Conservation (phyloP, 2,888 invertebrate genomes). For the Anticlea derivata region DNA sequence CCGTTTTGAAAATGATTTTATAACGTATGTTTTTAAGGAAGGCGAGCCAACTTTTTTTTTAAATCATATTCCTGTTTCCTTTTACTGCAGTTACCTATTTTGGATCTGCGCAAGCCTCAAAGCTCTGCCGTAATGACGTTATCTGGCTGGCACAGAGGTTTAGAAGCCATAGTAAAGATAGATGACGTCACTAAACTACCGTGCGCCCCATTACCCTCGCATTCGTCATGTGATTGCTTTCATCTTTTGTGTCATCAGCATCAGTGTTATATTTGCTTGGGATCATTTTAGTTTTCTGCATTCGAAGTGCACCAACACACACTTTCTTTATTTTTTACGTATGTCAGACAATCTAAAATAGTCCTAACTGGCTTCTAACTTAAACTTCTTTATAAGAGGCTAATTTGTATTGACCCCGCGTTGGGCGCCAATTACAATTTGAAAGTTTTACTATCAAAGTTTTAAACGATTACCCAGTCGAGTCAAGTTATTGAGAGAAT, state of each 20-base stretch:
- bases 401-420: too few species aligned
- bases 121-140: slow-evolving; percentile 15
- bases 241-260: slow-evolving; percentile 18
- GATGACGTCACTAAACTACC: slow-evolving; percentile 26
- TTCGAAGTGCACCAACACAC: too few species aligned
- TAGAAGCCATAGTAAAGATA: slow-evolving; percentile 12
- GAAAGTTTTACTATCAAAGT: neutral
- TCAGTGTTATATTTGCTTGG: neutral
- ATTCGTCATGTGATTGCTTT: slow-evolving; percentile 26
- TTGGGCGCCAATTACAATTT: slow-evolving; percentile 3
- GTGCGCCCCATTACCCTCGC: slow-evolving; percentile 19
- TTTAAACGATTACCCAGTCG: too few species aligned
- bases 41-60: too few species aligned
- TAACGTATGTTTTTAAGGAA: too few species aligned
- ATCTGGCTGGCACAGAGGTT: slow-evolving; percentile 9
- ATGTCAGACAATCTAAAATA: too few species aligned
- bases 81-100: too few species aligned
- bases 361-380: too few species aligned
- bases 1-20: too few species aligned
- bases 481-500: too few species aligned
- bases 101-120: slow-evolving; percentile 10
- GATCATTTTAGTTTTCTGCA: slow-evolving; percentile 4
- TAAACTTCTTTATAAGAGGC: too few species aligned
- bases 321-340: neutral
- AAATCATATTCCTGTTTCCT: too few species aligned